Evolutionary conservation across 2,113 vertebrate species (phyloP), one percentile per base, ranked within the genome.

Genomic region (Eurypyga helias): DNA sequence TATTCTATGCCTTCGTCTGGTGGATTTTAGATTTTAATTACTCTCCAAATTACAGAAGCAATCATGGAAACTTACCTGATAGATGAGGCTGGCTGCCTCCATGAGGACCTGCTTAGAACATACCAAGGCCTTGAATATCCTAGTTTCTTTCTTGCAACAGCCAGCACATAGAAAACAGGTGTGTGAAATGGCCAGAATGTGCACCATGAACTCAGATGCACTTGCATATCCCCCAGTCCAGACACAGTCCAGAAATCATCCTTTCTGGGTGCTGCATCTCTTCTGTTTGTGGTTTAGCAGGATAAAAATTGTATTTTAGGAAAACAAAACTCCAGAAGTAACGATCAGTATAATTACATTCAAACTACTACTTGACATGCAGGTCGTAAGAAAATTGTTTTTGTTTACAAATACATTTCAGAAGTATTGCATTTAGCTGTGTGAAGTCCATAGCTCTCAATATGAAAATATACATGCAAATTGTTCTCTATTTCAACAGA

Each of bases 351-450:
- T 70, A 81, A 84, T 78, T 66, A 31, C 65, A 55, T 79, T 76
- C 45, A 95, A 94, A 58, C 38, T 72, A 72, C 31, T 76, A 70
- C 71, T 82, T 93, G 60, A 90, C 36, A 76, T 38, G n/a, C 6
- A 54, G 89, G 25, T 67, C 38, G 80, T 76, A 70, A 90, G 69
- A 84, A 79, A 86, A 82, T 49, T 61, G 51, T 0, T 34, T 87
- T 91, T 93, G 23, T 95, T 96, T 95, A 67, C 58, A 83, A 91
- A 87, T 81, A 64, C 20, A 43, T 78, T 91, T 31, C 34, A 72
- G 65, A 86, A 65, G 31, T 26, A 89, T 91, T 95, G 83, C 2
- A n/a, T 60, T 67, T 70, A 52, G 21, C 13, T 85, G 7, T 70
- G 36, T 80, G 34, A 85, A 78, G 17, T 75, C 43, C 18, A 34